Conservation (phyloP, 1,140 invertebrate genomes). For the Listronotus bonariensis region DNA sequence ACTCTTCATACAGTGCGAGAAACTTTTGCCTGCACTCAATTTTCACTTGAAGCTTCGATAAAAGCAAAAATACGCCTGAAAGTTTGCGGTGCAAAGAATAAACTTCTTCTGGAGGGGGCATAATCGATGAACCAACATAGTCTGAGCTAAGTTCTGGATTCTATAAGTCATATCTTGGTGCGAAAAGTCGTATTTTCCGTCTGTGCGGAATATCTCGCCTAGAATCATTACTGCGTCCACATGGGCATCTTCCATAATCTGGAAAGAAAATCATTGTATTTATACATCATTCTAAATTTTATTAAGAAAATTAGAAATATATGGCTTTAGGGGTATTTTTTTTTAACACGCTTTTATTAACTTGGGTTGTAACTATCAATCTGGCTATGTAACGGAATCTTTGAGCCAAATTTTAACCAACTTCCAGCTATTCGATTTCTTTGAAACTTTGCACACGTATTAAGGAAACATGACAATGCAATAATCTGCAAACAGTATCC, state of each 20-base stretch:
- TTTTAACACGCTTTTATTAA: too few species aligned
- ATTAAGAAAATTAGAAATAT: too few species aligned
- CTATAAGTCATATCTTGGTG: conserved; percentile 76
- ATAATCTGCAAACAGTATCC: too few species aligned
- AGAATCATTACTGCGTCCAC: conserved; percentile 95
- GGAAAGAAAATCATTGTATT: conserved; percentile 45
- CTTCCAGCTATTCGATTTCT: too few species aligned
- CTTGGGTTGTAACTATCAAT: too few species aligned
- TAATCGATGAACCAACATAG: conserved; percentile 91
- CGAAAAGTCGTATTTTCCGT: conserved; percentile 86
- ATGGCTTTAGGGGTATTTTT: too few species aligned
- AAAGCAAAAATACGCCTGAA: conserved; percentile 95
- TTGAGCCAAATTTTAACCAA: too few species aligned
- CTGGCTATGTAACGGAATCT: too few species aligned
- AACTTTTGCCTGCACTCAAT: conserved; percentile 89
- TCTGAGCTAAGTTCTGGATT: conserved; percentile 86
- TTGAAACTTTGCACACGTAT: too few species aligned
- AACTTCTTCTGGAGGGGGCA: conserved; percentile 97
- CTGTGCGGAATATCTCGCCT: conserved; percentile 85
- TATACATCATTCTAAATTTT: too few species aligned
- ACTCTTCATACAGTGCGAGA: conserved; percentile 75
- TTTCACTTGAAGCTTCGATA: conserved; percentile 85
- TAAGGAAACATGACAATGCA: too few species aligned
- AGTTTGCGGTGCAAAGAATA: conserved; percentile 98
- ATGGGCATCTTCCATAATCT: conserved; percentile 94